Conservation (phyloP, 2,113 vertebrate species). For the Tylochromis polylepis region DNA sequence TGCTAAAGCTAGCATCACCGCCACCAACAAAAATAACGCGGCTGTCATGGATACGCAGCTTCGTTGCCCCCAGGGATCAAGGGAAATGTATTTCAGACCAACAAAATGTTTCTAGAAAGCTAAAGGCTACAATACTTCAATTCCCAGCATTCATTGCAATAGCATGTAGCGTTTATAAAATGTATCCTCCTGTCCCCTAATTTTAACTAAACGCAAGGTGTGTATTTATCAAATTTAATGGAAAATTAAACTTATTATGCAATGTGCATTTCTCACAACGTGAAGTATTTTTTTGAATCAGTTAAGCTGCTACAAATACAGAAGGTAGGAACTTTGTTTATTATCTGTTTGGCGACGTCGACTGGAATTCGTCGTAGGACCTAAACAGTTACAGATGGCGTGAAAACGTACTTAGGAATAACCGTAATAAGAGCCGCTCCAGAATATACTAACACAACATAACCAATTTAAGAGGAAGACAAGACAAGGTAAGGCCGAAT, state of each 20-base stretch:
- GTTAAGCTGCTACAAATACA: background rate
- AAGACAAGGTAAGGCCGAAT: background rate
- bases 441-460: background rate
- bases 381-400: slow-evolving; percentile 27
- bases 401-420: background rate
- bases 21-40: slow-evolving; percentile 57
- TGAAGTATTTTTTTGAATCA: background rate
- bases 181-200: background rate
- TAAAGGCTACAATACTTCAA: background rate
- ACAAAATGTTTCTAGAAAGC: fast-evolving
- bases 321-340: background rate
- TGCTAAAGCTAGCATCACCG: slow-evolving; percentile 29
- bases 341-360: background rate
- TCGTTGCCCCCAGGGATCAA: background rate
- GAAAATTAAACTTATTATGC: background rate
- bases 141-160: slow-evolving; percentile 1
- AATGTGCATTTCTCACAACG: background rate
- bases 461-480: background rate
- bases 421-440: background rate
- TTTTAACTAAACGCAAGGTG: background rate
- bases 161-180: slow-evolving; percentile 5
- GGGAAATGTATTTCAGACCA: slow-evolving; percentile 56
- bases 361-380: slow-evolving; percentile 3
- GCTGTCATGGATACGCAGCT: slow-evolving; percentile 74
- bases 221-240: background rate